Conservation (phyloP, 1,140 invertebrate genomes). For the Andricus grossulariae region DNA sequence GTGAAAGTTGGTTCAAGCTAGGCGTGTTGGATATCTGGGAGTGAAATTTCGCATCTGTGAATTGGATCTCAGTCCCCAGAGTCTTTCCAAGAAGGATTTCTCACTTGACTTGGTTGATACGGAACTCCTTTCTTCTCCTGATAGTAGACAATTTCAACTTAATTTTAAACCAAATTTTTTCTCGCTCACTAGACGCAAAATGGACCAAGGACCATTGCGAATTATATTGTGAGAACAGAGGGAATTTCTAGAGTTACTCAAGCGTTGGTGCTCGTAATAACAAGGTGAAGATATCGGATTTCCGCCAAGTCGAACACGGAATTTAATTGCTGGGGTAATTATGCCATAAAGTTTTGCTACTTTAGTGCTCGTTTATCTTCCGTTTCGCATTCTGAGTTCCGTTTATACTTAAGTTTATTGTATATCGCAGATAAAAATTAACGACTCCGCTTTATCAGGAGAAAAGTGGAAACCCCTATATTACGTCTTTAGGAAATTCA, state of each 20-base stretch:
- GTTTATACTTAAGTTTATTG: slow-evolving; percentile 17
- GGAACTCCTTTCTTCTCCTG: no score
- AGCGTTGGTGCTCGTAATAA: slow-evolving; percentile 5
- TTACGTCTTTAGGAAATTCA: not conserved
- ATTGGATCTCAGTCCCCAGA: no score
- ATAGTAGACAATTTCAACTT: no score
- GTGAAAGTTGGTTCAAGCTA: no score
- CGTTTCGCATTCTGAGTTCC: slow-evolving; percentile 20
- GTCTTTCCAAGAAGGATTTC: no score
- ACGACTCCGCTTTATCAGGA: slow-evolving; percentile 4
- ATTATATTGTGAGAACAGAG: slow-evolving; percentile 16
- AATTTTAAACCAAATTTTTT: no score
- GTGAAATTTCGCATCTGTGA: no score
- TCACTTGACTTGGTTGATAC: no score
- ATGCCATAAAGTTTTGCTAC: slow-evolving; percentile 30
- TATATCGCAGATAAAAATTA: slow-evolving; percentile 25
- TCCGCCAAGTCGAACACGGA: slow-evolving; percentile 24
- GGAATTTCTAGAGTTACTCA: slow-evolving; percentile 1
- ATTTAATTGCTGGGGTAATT: slow-evolving; percentile 30
- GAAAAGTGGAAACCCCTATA: not conserved
- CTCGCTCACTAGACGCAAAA: not conserved
- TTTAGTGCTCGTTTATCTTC: slow-evolving; percentile 28
- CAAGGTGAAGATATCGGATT: slow-evolving; percentile 30
- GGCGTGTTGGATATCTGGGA: no score
- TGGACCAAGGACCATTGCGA: not conserved